A percentile compares a stretch with the other conserved stretches of the same genome.
These are phyloP conservation scores for Centrocercus urophasianus DNA, from an alignment of 2,113 vertebrate genomes.

Conservation along the genomic window DNA sequence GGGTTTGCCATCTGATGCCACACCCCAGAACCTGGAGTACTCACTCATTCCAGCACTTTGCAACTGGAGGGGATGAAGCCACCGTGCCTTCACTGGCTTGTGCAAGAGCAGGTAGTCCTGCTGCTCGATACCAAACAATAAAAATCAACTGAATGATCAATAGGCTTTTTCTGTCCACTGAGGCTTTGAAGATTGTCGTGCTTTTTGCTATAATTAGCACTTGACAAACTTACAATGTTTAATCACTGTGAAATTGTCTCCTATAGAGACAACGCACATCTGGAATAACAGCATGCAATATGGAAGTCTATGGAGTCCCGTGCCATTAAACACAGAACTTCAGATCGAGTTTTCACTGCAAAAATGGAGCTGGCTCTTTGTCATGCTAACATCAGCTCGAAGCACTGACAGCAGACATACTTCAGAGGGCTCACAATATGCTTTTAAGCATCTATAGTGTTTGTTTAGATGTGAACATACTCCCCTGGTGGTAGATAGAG, in stretches of 20 bases:
- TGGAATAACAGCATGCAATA: conserved; percentile 70
- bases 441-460: conserved; percentile 18
- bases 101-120: background rate
- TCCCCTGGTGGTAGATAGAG: background rate
- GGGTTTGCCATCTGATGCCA: background rate
- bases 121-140: conserved; percentile 20
- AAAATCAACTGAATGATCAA: conserved; percentile 68
- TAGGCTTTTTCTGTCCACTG: conserved; percentile 36
- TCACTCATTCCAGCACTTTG: background rate
- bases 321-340: conserved; percentile 62
- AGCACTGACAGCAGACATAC: conserved; percentile 35
- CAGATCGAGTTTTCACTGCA: conserved; percentile 61
- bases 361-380: conserved; percentile 68
- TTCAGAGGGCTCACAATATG: conserved; percentile 24
- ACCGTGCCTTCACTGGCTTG: background rate
- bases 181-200: conserved; percentile 57
- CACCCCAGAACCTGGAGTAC: background rate
- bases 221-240: conserved; percentile 75
- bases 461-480: conserved; percentile 33
- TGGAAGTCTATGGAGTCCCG: conserved; percentile 38
- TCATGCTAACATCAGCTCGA: conserved; percentile 52
- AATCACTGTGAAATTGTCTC: conserved; percentile 77
- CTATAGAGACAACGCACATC: conserved; percentile 70
- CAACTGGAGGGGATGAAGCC: background rate
- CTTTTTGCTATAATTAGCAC: conserved; percentile 68